Evolutionary conservation across 1,140 invertebrate genomes (phyloP).

Genomic region (Cecropterus lyciades): DNA sequence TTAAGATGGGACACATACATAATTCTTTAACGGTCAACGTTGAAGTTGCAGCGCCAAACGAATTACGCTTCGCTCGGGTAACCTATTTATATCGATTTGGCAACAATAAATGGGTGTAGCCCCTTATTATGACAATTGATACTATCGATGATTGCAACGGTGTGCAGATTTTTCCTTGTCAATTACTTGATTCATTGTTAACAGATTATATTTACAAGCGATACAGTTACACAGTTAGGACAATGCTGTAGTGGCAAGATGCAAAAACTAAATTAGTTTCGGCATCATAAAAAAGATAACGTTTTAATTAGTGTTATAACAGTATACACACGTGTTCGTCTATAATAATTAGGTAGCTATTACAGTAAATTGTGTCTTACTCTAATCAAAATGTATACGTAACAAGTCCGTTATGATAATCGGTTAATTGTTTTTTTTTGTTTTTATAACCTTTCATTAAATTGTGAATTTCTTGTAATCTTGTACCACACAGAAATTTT

Average conservation of each 20-base stretch:
- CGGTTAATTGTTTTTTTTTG: too few species aligned
- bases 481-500: too few species aligned
- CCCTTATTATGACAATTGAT: constrained; percentile 29
- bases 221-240: constrained; percentile 43
- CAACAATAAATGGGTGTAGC: not conserved
- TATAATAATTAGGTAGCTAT: constrained; percentile 29
- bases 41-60: too few species aligned
- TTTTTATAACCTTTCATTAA: constrained; percentile 2
- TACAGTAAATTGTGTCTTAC: constrained; percentile 18
- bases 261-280: constrained; percentile 78
- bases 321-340: constrained; percentile 17
- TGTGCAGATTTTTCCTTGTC: constrained; percentile 26
- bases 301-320: constrained; percentile 62
- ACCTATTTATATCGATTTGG: too few species aligned
- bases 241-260: constrained; percentile 33
- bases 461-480: too few species aligned
- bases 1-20: too few species aligned
- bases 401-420: not conserved
- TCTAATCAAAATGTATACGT: constrained; percentile 5
- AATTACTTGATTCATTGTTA: constrained; percentile 21
- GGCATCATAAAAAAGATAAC: constrained; percentile 62
- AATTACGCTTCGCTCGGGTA: too few species aligned
- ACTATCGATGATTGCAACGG: constrained; percentile 21
- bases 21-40: too few species aligned
- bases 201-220: constrained; percentile 39